phyloP scores from a whole-genome alignment of 2,888 invertebrate genomes.

The Acronicta aceris region DNA sequence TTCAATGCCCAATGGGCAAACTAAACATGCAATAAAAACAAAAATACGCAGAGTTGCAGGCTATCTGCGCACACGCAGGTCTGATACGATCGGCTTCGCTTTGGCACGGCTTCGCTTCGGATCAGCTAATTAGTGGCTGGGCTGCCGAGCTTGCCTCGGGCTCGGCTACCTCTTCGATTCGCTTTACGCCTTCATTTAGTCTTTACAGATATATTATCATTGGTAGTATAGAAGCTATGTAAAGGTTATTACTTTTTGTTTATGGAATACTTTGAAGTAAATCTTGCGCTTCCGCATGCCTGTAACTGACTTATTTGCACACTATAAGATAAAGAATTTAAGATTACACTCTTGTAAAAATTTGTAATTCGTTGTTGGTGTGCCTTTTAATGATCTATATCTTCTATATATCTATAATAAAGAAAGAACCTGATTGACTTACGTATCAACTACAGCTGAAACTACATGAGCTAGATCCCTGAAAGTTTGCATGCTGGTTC shows the following conservation, averaged over 20 bases:
- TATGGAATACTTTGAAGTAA: background rate
- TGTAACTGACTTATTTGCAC: too few relatives aligned
- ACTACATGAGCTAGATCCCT: too few relatives aligned
- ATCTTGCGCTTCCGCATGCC: too few relatives aligned
- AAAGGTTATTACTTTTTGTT: background rate
- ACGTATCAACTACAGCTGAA: too few relatives aligned
- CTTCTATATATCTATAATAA: too few relatives aligned
- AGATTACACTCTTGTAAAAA: too few relatives aligned
- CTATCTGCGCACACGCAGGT: slow-evolving; percentile 59
- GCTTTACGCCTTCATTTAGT: slow-evolving; percentile 45
- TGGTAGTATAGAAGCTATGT: slow-evolving; percentile 12
- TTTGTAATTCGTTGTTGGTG: too few relatives aligned
- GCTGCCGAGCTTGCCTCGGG: slow-evolving; percentile 27
- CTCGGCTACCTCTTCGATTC: slow-evolving; percentile 47
- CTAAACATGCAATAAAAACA: slow-evolving; percentile 44
- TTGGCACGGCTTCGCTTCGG: slow-evolving; percentile 41
- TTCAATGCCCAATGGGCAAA: slow-evolving; percentile 34
- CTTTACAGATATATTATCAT: slow-evolving; percentile 30
- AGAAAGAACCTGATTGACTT: too few relatives aligned
- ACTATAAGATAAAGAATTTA: too few relatives aligned
- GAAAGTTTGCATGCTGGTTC: too few relatives aligned
- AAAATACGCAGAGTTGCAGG: slow-evolving; percentile 30
- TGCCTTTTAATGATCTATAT: too few relatives aligned
- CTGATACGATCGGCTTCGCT: slow-evolving; percentile 58
- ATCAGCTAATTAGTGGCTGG: slow-evolving; percentile 60